Evolutionary conservation across 2,888 invertebrate genomes (phyloP), one percentile per base, ranked within the genome.

Genomic region (Athalia rosae): DNA sequence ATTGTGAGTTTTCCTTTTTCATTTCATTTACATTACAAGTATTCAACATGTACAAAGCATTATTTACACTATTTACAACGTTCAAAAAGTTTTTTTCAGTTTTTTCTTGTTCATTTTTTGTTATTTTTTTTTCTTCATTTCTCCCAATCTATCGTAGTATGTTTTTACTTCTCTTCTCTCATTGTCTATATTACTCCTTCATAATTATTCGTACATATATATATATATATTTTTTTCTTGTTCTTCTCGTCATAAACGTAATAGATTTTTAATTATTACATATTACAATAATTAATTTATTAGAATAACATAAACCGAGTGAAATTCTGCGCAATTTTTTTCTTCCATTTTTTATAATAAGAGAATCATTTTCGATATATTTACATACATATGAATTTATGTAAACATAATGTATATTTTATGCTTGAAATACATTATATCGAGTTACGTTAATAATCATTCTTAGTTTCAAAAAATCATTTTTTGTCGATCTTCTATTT

Each of bases 31-130:
- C 79, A 83, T 86, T 89, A 90, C 88, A 90, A 90, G 89, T 90
- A 89, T 90, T 91, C 90, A 91, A 91, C 91, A 91, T 91, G 90
- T 91, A 91, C 91, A 91, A 91, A 91, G 91, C 91, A 89, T 87
- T 91, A 91, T 90, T 85, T 91, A 91, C 91, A 91, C 87, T 91
- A 91, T 91, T 85, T 91, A 91, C 91, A 91, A 85, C 79, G 81
- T 77, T 78, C 82, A 84, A 79, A 79, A 73, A 78, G 41, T 81
- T 78, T 77, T 77, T 76, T 73, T 80, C 76, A 76, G 79, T 80
- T 80, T 73, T 77, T 77, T 77, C 74, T 76, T 80, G 79, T 84
- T 81, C n/a, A 47, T 47, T 41, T 53, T 53, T 53, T 53, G 50
- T 50, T 13, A 13, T 3, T 64, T 6, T 11, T 64, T 48, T 9